Evolutionary conservation across 2,888 invertebrate genomes (phyloP).

Genomic region (Auanema freiburgensis): DNA sequence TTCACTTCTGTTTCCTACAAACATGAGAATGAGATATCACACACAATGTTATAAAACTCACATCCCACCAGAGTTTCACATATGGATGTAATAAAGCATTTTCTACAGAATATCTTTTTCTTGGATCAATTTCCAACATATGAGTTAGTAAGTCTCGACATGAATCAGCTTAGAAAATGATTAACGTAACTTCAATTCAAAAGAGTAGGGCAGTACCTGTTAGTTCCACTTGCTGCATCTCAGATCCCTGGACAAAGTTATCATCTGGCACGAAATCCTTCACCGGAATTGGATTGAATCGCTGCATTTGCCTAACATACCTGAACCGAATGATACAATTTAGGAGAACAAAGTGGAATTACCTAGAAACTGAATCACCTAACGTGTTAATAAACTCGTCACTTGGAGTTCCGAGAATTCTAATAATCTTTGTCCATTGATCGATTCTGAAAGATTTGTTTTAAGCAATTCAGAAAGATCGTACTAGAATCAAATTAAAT

Average conservation of each 20-base stretch:
- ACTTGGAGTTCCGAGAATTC: constrained; percentile 50
- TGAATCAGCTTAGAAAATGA: constrained; percentile 76
- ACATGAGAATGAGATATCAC: constrained; percentile 67
- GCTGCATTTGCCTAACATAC: too few species aligned
- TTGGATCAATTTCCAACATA: constrained; percentile 98
- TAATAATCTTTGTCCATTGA: constrained; percentile 64
- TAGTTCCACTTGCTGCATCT: too few species aligned
- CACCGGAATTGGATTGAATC: too few species aligned
- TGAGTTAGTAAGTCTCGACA: constrained; percentile 93
- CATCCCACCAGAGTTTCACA: constrained; percentile 99
- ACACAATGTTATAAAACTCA: constrained; percentile 68
- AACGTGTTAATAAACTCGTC: constrained; percentile 43
- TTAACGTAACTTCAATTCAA: too few species aligned
- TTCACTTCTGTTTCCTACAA: constrained; percentile 78
- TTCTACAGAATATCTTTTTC: constrained; percentile 94
- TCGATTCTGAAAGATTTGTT: constrained; percentile 57
- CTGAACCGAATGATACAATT: background rate
- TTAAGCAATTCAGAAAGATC: background rate
- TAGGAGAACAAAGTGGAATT: constrained; percentile 1
- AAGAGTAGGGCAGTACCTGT: constrained; percentile 10
- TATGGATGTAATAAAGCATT: constrained; percentile 94
- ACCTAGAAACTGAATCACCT: constrained; percentile 49
- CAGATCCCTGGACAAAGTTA: too few species aligned
- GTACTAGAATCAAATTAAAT: background rate
- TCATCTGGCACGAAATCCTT: too few species aligned